These are phyloP conservation scores for Oryzias javanicus DNA, from an alignment of 2,113 vertebrate species.

Conservation along the genomic window DNA sequence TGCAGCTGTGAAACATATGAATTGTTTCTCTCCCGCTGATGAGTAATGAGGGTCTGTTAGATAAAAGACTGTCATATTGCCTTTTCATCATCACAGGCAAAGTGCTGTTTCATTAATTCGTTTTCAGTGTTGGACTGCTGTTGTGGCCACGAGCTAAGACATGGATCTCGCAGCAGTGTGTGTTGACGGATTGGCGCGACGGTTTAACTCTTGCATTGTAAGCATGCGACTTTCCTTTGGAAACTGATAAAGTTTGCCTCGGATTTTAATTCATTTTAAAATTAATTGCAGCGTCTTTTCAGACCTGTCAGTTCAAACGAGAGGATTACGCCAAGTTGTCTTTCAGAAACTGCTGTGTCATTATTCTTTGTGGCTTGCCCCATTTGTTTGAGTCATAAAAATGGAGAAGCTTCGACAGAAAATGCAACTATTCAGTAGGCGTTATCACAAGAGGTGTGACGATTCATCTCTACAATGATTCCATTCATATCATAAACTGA, in stretches of 20 bases:
- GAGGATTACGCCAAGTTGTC: background rate
- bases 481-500: too few species aligned
- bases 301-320: too few species aligned
- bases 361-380: conserved; percentile 75
- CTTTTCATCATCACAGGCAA: conserved; percentile 51
- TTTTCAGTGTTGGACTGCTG: conserved; percentile 24
- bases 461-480: too few species aligned
- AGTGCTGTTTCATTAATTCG: conserved; percentile 55
- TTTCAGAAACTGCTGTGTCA: conserved; percentile 69
- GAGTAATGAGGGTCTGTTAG: conserved; percentile 68
- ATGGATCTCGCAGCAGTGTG: conserved; percentile 26
- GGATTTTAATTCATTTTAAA: conserved; percentile 62
- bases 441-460: too few species aligned
- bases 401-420: conserved; percentile 67
- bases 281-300: conserved; percentile 64
- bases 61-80: conserved; percentile 68
- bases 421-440: too few species aligned
- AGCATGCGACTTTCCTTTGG: conserved; percentile 26
- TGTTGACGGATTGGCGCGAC: conserved; percentile 12
- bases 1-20: conserved; percentile 74
- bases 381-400: conserved; percentile 56
- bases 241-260: conserved; percentile 40
- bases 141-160: conserved; percentile 24
- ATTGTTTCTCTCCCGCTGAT: conserved; percentile 68
- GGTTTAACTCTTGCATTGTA: conserved; percentile 21